Evolutionary conservation across 2,888 invertebrate genomes (phyloP).

Genomic region (Oithona nana): DNA sequence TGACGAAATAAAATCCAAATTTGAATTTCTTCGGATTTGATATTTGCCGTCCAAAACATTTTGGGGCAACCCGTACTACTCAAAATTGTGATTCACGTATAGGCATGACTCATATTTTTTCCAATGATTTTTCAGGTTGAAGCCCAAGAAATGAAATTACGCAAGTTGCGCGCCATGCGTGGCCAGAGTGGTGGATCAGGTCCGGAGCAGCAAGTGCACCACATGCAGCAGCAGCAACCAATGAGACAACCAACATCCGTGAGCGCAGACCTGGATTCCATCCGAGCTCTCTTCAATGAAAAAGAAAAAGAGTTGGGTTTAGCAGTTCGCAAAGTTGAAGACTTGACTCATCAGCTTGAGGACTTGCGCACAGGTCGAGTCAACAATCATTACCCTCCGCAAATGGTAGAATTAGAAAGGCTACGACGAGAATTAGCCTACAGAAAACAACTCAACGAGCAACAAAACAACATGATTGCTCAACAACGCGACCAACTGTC

Average conservation of each 20-base stretch:
- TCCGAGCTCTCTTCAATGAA: constrained; percentile 85
- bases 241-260: constrained; percentile 37
- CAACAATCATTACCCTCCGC: constrained; percentile 22
- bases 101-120: no score
- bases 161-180: constrained; percentile 69
- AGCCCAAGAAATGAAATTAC: constrained; percentile 79
- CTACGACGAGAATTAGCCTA: constrained; percentile 81
- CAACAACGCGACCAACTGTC: constrained; percentile 72
- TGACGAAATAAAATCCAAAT: no score
- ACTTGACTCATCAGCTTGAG: constrained; percentile 80
- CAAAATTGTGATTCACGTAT: no score
- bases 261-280: constrained; percentile 63
- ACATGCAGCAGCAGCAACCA: background rate
- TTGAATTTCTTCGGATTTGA: no score
- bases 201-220: no score
- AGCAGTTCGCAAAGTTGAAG: constrained; percentile 94
- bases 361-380: constrained; percentile 46
- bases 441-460: constrained; percentile 84
- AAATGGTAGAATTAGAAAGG: constrained; percentile 57
- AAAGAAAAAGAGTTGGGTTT: constrained; percentile 89
- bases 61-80: no score
- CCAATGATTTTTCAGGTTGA: constrained; percentile 43
- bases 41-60: no score
- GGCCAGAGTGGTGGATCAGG: constrained; percentile 70
- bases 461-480: constrained; percentile 72